Evolutionary conservation across 2,888 invertebrate species (phyloP), one percentile per base, ranked within the genome.

Genomic region (Pammene aurita): DNA sequence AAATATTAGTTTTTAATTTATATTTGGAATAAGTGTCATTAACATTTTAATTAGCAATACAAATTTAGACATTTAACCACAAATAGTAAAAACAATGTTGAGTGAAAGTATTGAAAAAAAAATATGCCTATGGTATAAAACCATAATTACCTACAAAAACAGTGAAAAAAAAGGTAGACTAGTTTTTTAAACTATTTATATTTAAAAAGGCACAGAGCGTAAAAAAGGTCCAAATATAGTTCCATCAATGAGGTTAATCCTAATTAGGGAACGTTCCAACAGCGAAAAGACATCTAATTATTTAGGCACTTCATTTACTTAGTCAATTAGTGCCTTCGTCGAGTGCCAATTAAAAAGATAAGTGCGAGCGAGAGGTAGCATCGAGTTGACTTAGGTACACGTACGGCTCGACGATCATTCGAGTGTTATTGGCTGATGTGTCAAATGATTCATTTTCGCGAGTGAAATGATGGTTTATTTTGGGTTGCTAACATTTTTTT

Each of bases 301-400:
- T 89, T 89, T 86, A 88, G 86, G 87, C 86, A 89, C 85, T 62
- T 62, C 50, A 89, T 90, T 89, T 90, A 89, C 85, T 90, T 88
- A 88, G 84, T 89, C 89, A 91, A 91, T 90, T 89, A 90, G 86
- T 86, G 86, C 85, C 84, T 84, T 80, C 80, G 80, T 76, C 73
- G 82, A 92, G 91, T 89, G 86, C 90, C 92, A 92, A 92, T 92
- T 92, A 92, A 92, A 91, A 91, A 89, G 88, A 88, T 90, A 87
- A 86, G 88, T 85, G 84, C 80, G 82, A 87, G 85, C 75, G 86
- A 84, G 84, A 88, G 76, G 76, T 74, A 83, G 81, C 70, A 76
- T 78, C 80, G 73, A 84, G 75, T 78, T 80, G 73, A 84, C 62
- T 80, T 77, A 86, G 83, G 86, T 84, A 82, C 83, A 83, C 61